Conservation (phyloP, 2,113 vertebrate genomes). For the Reinhardtius hippoglossoides region DNA sequence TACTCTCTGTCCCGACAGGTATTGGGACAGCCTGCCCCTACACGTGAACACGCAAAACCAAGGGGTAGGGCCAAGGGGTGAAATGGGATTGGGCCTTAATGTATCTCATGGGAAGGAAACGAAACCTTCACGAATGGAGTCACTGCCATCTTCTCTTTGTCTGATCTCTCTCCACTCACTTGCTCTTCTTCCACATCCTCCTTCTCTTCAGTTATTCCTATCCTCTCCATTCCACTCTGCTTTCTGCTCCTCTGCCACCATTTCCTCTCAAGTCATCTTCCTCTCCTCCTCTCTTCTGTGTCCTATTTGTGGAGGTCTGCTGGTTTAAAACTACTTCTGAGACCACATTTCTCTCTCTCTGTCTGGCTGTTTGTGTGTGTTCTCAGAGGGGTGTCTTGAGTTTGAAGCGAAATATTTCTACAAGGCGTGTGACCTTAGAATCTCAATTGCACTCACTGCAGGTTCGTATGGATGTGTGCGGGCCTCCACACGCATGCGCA, state of each 20-base stretch:
- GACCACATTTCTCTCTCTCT: neutral
- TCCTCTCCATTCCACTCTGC: neutral
- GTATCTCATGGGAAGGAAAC: neutral
- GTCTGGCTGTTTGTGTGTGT: constrained; percentile 11
- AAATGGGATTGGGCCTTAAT: too few species aligned
- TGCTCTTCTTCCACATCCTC: neutral
- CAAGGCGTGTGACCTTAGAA: constrained; percentile 59
- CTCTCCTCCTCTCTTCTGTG: constrained; percentile 20
- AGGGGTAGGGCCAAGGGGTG: too few species aligned
- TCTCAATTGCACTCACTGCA: constrained; percentile 60
- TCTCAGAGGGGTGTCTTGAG: constrained; percentile 58
- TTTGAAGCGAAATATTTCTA: constrained; percentile 64
- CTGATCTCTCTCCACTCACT: neutral
- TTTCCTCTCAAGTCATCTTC: constrained; percentile 31
- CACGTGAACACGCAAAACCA: too few species aligned
- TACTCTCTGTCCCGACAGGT: too few species aligned
- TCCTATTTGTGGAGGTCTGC: constrained; percentile 51
- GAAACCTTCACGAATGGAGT: neutral
- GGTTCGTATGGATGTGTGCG: constrained; percentile 13
- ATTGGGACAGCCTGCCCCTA: too few species aligned
- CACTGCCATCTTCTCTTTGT: neutral
- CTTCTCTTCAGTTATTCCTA: neutral
- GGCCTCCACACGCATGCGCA: neutral
- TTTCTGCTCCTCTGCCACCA: constrained; percentile 26
- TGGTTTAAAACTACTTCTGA: constrained; percentile 40